Evolutionary conservation across 2,113 vertebrate species (phyloP).

Genomic region (Grantiella picta): DNA sequence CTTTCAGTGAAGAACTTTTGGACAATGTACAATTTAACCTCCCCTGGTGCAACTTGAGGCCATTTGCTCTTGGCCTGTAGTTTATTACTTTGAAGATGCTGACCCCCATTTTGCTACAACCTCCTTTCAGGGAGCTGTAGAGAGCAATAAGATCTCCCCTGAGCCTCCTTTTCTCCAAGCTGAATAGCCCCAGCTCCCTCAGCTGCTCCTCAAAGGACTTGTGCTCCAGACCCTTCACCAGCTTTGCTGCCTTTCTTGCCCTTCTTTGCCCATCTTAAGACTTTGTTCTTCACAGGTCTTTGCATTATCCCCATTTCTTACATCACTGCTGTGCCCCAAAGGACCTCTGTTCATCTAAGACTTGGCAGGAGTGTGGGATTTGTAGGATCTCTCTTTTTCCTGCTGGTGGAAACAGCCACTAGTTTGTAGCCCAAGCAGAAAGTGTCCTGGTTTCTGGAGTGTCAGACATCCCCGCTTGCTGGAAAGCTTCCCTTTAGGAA

Average conservation of each 20-base stretch:
- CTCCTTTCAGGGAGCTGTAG: neutral
- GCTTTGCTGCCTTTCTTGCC: neutral
- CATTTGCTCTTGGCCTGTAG: neutral
- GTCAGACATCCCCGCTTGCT: neutral
- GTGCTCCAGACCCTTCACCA: neutral
- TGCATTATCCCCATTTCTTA: neutral
- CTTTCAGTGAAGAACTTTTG: neutral
- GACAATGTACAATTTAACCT: neutral
- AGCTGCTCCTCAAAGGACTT: neutral
- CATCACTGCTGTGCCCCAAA: neutral
- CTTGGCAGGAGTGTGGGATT: neutral
- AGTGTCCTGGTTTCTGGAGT: neutral
- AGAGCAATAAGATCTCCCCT: neutral
- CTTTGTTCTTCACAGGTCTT: neutral
- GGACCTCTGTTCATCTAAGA: fast-evolving
- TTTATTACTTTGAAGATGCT: neutral
- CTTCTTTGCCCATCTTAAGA: neutral
- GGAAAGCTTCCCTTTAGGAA: neutral
- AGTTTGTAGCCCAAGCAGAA: neutral
- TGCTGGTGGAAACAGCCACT: neutral
- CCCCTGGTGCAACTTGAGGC: neutral
- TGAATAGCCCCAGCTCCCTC: neutral
- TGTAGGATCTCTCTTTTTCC: neutral
- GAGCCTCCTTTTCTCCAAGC: neutral
- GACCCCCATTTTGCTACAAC: neutral